Percentiles rank a stretch among this genome's conserved stretches.
Conservation (phyloP, 2,888 invertebrate genomes). For the Schrankia costaestrigalis region DNA sequence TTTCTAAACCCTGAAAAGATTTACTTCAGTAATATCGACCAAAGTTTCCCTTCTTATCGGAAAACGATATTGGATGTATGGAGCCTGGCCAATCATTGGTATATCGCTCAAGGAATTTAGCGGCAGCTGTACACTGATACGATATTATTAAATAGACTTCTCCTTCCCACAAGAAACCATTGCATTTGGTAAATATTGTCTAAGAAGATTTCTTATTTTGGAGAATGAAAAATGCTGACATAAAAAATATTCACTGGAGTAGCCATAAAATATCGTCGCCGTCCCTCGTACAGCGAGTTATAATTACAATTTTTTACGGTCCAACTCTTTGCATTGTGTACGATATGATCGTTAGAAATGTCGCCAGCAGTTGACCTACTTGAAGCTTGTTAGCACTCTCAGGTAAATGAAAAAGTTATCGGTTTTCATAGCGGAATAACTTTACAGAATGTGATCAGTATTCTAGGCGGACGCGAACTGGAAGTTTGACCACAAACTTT, state of each 20-base stretch:
- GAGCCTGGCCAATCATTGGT: conserved; percentile 31
- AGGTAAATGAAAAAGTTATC: conserved; percentile 33
- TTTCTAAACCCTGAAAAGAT: conserved; percentile 72
- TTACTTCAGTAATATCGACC: conserved; percentile 52
- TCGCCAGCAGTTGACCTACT: conserved; percentile 36
- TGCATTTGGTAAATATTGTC: no score
- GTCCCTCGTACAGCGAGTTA: conserved; percentile 17
- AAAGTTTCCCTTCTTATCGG: conserved; percentile 60
- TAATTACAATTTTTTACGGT: conserved; percentile 34
- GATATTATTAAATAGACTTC: conserved; percentile 18
- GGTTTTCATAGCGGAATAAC: conserved; percentile 24
- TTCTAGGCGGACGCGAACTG: conserved; percentile 36
- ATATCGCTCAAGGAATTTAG: conserved; percentile 10
- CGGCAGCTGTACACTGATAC: conserved; percentile 2
- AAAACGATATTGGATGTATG: conserved; percentile 62
- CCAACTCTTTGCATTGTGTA: conserved; percentile 30
- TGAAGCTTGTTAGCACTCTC: conserved; percentile 30
- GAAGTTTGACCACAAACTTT: conserved; percentile 46
- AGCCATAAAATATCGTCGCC: conserved; percentile 20
- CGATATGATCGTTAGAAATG: conserved; percentile 36
- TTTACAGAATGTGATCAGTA: conserved; percentile 38
- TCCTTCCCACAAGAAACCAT: no score
- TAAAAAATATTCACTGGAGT: conserved; percentile 25
- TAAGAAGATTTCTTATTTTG: no score
- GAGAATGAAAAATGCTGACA: conserved; percentile 18